Evolutionary conservation across 2,888 invertebrate species (phyloP).

Genomic region (Brachyopa scutellaris): DNA sequence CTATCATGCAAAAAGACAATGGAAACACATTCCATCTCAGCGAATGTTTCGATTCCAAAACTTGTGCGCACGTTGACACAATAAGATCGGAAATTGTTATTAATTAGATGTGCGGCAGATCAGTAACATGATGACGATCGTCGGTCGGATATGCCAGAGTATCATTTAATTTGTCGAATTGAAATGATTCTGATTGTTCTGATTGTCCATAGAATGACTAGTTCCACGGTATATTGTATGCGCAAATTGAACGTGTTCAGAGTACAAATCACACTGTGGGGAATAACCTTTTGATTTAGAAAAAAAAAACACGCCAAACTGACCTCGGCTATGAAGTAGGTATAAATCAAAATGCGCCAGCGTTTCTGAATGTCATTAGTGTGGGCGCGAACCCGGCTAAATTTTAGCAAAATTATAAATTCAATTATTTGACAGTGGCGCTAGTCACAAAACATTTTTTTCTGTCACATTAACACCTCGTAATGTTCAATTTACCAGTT

Average conservation of each 20-base stretch:
- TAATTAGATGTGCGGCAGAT: constrained; percentile 9
- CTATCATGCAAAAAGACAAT: too few relatives aligned
- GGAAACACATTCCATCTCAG: too few relatives aligned
- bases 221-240: neutral
- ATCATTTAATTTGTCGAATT: constrained; percentile 59
- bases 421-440: neutral
- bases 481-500: constrained; percentile 22
- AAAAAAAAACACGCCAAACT: neutral
- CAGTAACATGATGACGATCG: neutral
- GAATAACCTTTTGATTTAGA: neutral
- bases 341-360: neutral
- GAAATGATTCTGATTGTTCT: constrained; percentile 38
- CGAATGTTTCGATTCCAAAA: too few relatives aligned
- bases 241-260: neutral
- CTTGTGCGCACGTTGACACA: too few relatives aligned
- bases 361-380: neutral
- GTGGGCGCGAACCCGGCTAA: neutral
- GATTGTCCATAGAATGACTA: neutral
- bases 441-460: neutral
- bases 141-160: constrained; percentile 51
- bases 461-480: constrained; percentile 3
- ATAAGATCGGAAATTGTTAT: constrained; percentile 34
- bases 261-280: neutral
- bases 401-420: neutral
- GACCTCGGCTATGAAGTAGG: constrained; percentile 2